Base-by-base conservation (phyloP, 2,888 invertebrate genomes). In the Notodonta ziczac region DNA sequence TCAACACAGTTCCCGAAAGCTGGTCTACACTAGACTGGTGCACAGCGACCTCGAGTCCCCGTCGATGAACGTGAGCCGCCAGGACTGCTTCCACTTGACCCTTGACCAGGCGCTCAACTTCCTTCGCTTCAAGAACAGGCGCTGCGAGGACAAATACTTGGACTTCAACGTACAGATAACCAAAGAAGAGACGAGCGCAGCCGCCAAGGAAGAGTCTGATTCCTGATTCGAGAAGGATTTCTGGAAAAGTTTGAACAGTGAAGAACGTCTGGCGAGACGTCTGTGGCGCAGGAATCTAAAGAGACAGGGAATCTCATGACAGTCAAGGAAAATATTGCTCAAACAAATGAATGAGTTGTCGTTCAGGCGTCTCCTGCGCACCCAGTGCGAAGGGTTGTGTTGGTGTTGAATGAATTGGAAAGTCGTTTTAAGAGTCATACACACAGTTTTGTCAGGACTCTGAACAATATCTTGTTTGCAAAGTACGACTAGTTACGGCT, bases 11-110 rank as follows among this genome's bases (percentile, higher is more conserved):
- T 76, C 83, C 0, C 74, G 91, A 0, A 84, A 82, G 54, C 74
- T 92, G 2, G 77, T 79, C 4, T 93, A 91, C 80, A 69, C 78
- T n/a, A 80, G 93, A 24, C 74, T 79, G 12, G 88, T 91, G 0
- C 93, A 93, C 81, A 88, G 90, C 77, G 92, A 93, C 70, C 77
- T 91, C n/a, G 93, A 93, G 65, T 87, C 81, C 67, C 74, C 84
- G 0, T 76, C 87, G 0, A 67, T 87, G 8, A 89, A 85, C 73
- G 78, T 87, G 56, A 84, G 82, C 62, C 84, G 89, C 0, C 87
- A 89, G 72, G 93, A 92, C 70, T 91, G 91, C 77, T 93, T 93
- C 84, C 86, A 89, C 66, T 81, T 93, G 6, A 85, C 88, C 0
- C 77, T 89, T 9, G 91, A 91, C 60, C 90, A 91, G 71, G 88